Evolutionary conservation across 2,888 invertebrate species (phyloP), one percentile per base, ranked within the genome.

Genomic region (Tholera decimalis): DNA sequence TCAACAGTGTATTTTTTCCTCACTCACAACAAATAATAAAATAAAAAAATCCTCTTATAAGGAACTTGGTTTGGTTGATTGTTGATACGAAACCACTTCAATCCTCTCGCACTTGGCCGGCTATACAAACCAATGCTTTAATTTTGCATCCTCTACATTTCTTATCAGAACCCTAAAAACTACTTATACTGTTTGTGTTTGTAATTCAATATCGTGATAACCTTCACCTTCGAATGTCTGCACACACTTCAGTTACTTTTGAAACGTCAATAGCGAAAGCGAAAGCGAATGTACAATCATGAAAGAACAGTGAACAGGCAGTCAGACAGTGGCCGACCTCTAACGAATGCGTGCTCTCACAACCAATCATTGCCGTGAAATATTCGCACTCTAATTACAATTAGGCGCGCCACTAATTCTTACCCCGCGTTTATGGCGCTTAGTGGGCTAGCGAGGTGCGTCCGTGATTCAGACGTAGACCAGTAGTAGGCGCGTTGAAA

Each of bases 401-500:
- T 72, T 64, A 56, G 55, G 58, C 15, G 58, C 47, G 44, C 39
- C 41, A 41, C 43, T 68, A 56, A 68, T 73, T 73, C 49, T 51
- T 58, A 55, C 51, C 35, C 30, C 20, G n/a, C 57, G 47, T 71
- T 71, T 56, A 53, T 49, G 49, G 41, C 51, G n/a, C 35, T 65
- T 49, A 61, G 33, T 47, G 50, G 68, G 70, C 61, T 56, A 63
- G 64, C 37, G 49, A 50, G 61, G 26, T 47, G 71, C 71, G 63
- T 59, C 65, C 50, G 44, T 50, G 66, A 65, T 57, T 61, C 60
- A 56, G 18, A 11, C n/a, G 22, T 24, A 37, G 20, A 74, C 54
- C 67, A 33, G 61, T 77, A 26, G 72, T 73, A 70, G 72, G 61
- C 51, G 56, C 72, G 61, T 70, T 50, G 55, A 59, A 67, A 70